Evolutionary conservation across 2,888 invertebrate genomes (phyloP).

Genomic region (Cheilosia soror): DNA sequence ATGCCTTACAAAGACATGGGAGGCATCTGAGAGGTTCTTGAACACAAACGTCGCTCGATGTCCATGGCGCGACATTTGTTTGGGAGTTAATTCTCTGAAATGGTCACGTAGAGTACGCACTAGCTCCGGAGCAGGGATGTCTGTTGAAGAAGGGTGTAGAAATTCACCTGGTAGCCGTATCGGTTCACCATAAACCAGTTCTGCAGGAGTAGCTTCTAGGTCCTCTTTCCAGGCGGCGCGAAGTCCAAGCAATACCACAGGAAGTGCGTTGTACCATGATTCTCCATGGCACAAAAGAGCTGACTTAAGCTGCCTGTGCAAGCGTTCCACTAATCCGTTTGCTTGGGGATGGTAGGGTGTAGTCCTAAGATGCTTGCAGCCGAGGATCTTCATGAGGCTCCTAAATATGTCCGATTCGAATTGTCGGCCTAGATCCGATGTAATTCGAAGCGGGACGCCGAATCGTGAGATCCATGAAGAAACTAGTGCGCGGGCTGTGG

Average conservation of each 20-base stretch:
- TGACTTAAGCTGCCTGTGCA: constrained; percentile 38
- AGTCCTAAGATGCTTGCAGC: constrained; percentile 40
- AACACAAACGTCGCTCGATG: not conserved
- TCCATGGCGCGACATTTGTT: not conserved
- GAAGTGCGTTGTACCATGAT: constrained; percentile 41
- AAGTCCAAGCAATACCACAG: constrained; percentile 36
- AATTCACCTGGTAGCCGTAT: not conserved
- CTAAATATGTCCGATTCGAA: constrained; percentile 28
- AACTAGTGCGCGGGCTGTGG: constrained; percentile 38
- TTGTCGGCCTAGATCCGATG: constrained; percentile 76
- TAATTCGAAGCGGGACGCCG: constrained; percentile 80
- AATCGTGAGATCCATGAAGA: constrained; percentile 82
- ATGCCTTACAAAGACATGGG: not conserved
- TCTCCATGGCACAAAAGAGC: constrained; percentile 67
- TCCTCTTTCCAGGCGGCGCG: constrained; percentile 51
- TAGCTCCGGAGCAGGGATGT: not conserved
- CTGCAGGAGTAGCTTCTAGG: constrained; percentile 26
- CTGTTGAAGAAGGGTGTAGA: not conserved
- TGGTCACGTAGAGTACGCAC: not conserved
- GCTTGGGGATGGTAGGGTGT: constrained; percentile 71
- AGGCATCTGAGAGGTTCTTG: not conserved
- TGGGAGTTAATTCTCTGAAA: not conserved
- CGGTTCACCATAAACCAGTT: constrained; percentile 20
- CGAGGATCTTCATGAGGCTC: constrained; percentile 37
- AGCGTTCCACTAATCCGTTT: constrained; percentile 82